phyloP scores from a whole-genome alignment of 1,140 invertebrate genomes.

The Zaprionus ornatus region DNA sequence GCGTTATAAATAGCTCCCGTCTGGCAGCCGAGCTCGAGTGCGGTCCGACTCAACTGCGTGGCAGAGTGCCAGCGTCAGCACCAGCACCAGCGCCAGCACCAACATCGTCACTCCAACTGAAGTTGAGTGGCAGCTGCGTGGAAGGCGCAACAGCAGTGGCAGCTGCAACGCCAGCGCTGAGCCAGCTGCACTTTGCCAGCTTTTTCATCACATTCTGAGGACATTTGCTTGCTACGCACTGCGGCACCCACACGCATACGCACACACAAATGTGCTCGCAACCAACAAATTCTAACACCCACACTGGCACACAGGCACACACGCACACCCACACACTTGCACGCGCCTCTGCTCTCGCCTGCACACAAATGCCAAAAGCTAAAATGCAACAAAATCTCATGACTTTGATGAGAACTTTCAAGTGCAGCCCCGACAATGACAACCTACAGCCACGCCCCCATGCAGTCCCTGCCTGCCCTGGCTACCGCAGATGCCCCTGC shows the following conservation, averaged over 20 bases:
- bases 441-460: neutral
- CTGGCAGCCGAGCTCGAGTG: slow-evolving; percentile 12
- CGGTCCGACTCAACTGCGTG: neutral
- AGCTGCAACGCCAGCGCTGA: neutral
- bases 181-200: slow-evolving; percentile 22
- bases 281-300: neutral
- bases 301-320: neutral
- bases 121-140: slow-evolving; percentile 22
- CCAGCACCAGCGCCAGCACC: neutral
- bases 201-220: slow-evolving; percentile 11
- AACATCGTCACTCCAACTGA: neutral
- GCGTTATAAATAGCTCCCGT: slow-evolving; percentile 48
- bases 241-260: neutral
- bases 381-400: slow-evolving; percentile 46
- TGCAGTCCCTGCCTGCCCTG: neutral
- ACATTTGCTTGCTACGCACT: slow-evolving; percentile 29
- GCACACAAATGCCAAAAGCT: slow-evolving; percentile 29
- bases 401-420: slow-evolving; percentile 63
- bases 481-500: neutral
- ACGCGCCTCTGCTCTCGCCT: neutral
- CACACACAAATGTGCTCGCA: too few relatives aligned
- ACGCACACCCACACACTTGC: neutral
- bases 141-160: slow-evolving; percentile 10
- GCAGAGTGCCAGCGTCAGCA: slow-evolving; percentile 5
- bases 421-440: slow-evolving; percentile 38